Evolutionary conservation across 2,888 invertebrate genomes (phyloP), one percentile per base, ranked within the genome.

Genomic region (Oithona nana): DNA sequence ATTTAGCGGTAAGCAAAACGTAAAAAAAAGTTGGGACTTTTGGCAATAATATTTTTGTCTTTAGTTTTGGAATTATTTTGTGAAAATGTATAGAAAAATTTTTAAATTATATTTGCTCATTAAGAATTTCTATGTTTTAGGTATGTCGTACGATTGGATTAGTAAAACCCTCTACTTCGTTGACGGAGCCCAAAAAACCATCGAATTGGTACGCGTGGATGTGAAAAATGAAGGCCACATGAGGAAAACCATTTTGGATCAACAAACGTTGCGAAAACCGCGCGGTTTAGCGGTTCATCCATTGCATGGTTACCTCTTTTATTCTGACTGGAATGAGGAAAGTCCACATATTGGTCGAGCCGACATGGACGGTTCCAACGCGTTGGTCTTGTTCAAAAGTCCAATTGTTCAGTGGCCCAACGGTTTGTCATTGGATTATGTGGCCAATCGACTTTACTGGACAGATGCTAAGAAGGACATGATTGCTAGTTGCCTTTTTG

Each of bases 121-220:
- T n/a, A n/a, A n/a, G n/a, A n/a, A n/a, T n/a, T n/a, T n/a, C n/a
- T n/a, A n/a, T 16, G n/a, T 52, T 24, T 8, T 11, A 52, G 88
- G 88, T 1, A 83, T 92, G 82, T 85, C 88, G 0, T 79, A 84
- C 59, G 92, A 93, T 73, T 92, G 88, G 88, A 81, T 88, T 16
- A 85, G 86, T 0, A 82, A 85, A 64, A 83, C 86, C 64, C 72
- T 93, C 20, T 93, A 88, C 74, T 90, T 90, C 71, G 86, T 89
- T 0, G 89, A 92, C 70, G 86, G 87, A 0, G 78, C 81, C 61
- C 77, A 81, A 49, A 81, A 82, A 68, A 83, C 82, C 70, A 88
- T 92, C 64, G 87, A 89, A 73, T 81, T 88, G 0, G 83, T 89
- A 1, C 3, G 59, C 11, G 28, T 59, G n/a, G 59, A 59, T 67